Base-by-base conservation (phyloP, 2,888 invertebrate species). In the Idaea aversata region DNA sequence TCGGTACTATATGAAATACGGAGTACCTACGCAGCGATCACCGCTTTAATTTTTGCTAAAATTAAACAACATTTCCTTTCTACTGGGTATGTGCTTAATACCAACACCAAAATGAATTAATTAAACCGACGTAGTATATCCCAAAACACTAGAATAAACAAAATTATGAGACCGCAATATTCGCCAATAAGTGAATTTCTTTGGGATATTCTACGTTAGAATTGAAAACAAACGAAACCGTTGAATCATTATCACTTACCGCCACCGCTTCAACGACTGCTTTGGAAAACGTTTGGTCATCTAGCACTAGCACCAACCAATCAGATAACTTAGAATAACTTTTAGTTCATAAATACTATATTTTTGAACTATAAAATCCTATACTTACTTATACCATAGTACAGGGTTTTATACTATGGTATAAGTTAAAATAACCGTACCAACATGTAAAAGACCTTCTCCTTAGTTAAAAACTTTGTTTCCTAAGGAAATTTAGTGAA, bases 221-320 rank as follows among this genome's bases (percentile, higher is more conserved):
- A 3, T 25, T 25, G 25, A 59, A 59, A 60, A 38, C 61, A 62
- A 60, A 68, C 59, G 64, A 38, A 47, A 47, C 5, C 13, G 0
- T 47, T 47, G 47, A 47, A 13, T 13, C 47, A 47, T 47, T 47
- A 47, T 61, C 15, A 68, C 68, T 68, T 68, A 68, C 68, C 68
- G 66, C 62, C 68, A 68, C 68, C 68, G 15, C 64, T 60, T 57
- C 59, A 47, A 47, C 47, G 47, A 47, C 47, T 47, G 47, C 47
- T 5, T 47, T 47, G 47, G 47, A 47, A 47, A 6, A 7, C 4
- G 47, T 13, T 47, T 13, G 7, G 47, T 13, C 36, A 10, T 47
- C 47, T 47, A 47, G 47, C 13, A 10, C 13, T 47, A 25, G 25
- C 25, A 25, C 25, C 25, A 25, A 25, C 25, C 25, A 25, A 25